Conservation (phyloP, 2,888 invertebrate genomes). For the Caenorhabditis becei region DNA sequence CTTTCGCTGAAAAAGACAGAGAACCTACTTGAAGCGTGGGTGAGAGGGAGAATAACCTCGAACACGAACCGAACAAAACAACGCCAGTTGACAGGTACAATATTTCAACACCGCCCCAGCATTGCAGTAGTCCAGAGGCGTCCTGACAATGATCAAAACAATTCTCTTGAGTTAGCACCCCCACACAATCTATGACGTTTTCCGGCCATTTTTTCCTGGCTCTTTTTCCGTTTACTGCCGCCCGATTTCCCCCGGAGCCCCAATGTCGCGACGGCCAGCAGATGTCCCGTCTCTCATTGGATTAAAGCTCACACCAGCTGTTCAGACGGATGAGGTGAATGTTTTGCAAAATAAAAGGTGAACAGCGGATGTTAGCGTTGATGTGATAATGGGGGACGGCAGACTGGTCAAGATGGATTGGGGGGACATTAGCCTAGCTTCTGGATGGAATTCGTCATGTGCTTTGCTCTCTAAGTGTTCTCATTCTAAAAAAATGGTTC, state of each 20-base stretch:
- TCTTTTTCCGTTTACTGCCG: neutral
- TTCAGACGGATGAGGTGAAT: conserved; percentile 37
- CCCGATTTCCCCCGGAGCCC: conserved; percentile 12
- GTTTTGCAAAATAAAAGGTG: conserved; percentile 53
- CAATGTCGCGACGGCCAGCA: conserved; percentile 35
- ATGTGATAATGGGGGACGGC: conserved; percentile 5
- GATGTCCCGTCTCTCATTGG: conserved; percentile 40
- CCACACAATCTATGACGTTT: conserved; percentile 51
- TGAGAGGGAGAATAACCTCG: neutral
- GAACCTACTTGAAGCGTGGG: conserved; percentile 6
- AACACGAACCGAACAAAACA: conserved; percentile 16
- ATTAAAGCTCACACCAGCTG: conserved; percentile 65
- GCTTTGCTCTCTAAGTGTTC: too few species aligned
- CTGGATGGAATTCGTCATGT: neutral
- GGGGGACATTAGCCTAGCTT: neutral
- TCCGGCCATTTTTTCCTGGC: conserved; percentile 34
- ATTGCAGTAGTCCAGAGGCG: conserved; percentile 2
- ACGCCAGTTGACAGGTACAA: conserved; percentile 46
- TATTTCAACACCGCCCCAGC: conserved; percentile 29
- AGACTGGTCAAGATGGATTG: neutral
- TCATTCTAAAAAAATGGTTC: neutral
- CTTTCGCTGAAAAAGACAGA: neutral
- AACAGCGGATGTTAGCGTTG: conserved; percentile 23
- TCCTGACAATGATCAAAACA: conserved; percentile 47
- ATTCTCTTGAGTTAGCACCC: conserved; percentile 32